These are phyloP conservation scores for Panthera uncia DNA, from an alignment of 2,113 vertebrate genomes.

Conservation along the genomic window DNA sequence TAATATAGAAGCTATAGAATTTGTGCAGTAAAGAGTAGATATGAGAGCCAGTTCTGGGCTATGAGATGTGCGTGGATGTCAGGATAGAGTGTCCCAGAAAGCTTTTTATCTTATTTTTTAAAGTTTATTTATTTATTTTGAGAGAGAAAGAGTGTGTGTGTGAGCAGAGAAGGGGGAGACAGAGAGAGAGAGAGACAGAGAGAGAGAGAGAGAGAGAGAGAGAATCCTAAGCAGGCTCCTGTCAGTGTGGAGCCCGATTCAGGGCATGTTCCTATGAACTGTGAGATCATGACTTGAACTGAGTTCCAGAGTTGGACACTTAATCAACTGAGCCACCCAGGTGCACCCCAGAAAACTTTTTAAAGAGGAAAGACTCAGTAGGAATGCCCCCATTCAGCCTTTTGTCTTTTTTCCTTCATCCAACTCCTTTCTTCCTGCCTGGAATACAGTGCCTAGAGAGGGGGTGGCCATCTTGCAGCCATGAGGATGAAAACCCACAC, in stretches of 20 bases:
- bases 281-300: too few relatives aligned
- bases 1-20: not conserved
- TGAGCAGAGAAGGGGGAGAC: too few relatives aligned
- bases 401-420: not conserved
- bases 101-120: not conserved
- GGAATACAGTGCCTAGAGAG: not conserved
- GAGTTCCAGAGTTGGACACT: too few relatives aligned
- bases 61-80: fast-evolving
- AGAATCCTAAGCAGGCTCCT: too few relatives aligned
- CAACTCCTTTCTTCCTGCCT: not conserved
- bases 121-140: too few relatives aligned
- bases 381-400: not conserved
- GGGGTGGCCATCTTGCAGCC: not conserved
- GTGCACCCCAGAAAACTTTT: not conserved
- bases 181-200: too few relatives aligned
- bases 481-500: not conserved
- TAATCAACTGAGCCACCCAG: too few relatives aligned
- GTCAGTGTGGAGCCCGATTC: too few relatives aligned
- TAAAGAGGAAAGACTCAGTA: not conserved
- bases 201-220: too few relatives aligned
- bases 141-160: too few relatives aligned
- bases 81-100: not conserved
- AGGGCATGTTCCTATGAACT: too few relatives aligned
- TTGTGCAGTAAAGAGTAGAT: not conserved
- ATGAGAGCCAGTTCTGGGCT: not conserved